These are phyloP conservation scores for Apus apus DNA, from an alignment of 2,113 vertebrate species.

Conservation along the genomic window DNA sequence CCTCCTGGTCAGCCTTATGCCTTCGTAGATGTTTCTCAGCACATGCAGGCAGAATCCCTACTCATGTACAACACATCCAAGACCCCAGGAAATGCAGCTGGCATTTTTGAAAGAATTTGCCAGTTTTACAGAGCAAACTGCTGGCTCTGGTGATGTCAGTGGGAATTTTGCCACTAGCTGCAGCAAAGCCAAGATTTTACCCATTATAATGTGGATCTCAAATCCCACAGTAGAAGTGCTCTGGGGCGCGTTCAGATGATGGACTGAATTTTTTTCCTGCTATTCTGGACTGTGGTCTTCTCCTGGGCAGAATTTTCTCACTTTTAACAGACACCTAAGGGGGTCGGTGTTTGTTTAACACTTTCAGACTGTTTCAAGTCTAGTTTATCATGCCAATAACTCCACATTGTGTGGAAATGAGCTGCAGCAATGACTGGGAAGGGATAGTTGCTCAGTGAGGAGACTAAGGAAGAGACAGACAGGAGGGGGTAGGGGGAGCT, in stretches of 20 bases:
- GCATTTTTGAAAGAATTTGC: conserved; percentile 51
- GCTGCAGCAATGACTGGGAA: neutral
- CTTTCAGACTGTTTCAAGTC: conserved; percentile 45
- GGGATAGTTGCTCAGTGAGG: neutral
- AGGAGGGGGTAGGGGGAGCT: neutral
- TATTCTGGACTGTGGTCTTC: conserved; percentile 6
- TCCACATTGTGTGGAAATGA: neutral
- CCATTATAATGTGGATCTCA: conserved; percentile 18
- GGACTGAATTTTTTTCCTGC: conserved; percentile 10
- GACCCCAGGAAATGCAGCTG: conserved; percentile 65
- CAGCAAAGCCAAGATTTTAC: conserved; percentile 60
- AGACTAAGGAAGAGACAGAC: neutral
- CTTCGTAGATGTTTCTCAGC: conserved; percentile 9
- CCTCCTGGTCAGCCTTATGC: neutral
- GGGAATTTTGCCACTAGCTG: conserved; percentile 60
- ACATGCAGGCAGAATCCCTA: neutral
- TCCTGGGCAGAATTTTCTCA: conserved; percentile 44
- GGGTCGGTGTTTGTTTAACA: conserved; percentile 48
- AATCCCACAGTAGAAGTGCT: conserved; percentile 52
- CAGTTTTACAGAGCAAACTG: conserved; percentile 52
- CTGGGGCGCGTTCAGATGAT: conserved; percentile 15
- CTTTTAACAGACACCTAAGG: conserved; percentile 32
- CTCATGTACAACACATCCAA: conserved; percentile 20
- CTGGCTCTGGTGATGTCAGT: conserved; percentile 54
- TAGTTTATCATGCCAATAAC: neutral